These are phyloP conservation scores for Gasterosteus nipponicus DNA, from an alignment of 2,113 vertebrate species.

Conservation along the genomic window DNA sequence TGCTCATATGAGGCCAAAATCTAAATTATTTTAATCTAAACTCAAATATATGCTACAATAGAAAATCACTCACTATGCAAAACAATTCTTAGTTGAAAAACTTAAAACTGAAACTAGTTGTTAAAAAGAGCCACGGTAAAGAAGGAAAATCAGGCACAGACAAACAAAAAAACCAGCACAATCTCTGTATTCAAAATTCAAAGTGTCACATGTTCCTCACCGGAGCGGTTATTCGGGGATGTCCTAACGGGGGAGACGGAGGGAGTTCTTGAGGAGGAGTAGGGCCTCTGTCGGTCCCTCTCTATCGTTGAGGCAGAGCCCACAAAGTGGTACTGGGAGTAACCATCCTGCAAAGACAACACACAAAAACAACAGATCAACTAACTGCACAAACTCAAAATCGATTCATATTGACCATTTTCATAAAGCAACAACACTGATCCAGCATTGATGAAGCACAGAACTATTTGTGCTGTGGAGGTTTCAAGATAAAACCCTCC, in stretches of 20 bases:
- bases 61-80: not conserved
- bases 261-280: constrained; percentile 96
- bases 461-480: not conserved
- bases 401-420: not conserved
- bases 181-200: not conserved
- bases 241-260: constrained; percentile 97
- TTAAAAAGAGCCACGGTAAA: not conserved
- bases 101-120: not conserved
- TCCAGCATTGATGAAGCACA: constrained; percentile 16
- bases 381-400: constrained; percentile 2
- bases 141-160: not conserved
- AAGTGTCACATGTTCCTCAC: constrained; percentile 73
- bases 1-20: not conserved
- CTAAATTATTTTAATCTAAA: not conserved
- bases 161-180: not conserved
- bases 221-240: constrained; percentile 98
- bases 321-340: constrained; percentile 98
- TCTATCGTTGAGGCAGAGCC: constrained; percentile 98
- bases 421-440: not conserved
- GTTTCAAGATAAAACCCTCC: not conserved
- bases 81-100: not conserved
- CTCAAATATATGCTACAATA: not conserved
- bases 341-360: constrained; percentile 88
- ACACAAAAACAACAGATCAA: constrained; percentile 19
- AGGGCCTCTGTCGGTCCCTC: constrained; percentile 95